Conservation (phyloP, 2,888 invertebrate species). For the Cryptocheilus praepositus region DNA sequence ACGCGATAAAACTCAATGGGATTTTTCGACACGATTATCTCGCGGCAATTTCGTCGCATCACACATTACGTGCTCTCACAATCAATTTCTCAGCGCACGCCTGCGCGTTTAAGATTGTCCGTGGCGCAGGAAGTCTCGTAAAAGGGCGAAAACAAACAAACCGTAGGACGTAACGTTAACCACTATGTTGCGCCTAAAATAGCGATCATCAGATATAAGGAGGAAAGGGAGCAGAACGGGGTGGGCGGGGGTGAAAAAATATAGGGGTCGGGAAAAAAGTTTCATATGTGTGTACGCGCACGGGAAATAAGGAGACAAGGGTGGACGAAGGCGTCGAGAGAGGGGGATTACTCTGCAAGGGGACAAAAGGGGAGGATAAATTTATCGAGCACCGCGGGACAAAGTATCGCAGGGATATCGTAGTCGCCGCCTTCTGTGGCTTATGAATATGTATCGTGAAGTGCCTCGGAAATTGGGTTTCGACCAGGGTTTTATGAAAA, state of each 20-base stretch:
- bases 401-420: slow-evolving; percentile 13
- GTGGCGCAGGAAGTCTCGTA: no score
- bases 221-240: slow-evolving; percentile 7
- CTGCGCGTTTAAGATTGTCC: no score
- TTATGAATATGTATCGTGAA: slow-evolving; percentile 15
- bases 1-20: no score
- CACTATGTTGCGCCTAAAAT: no score
- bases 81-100: no score
- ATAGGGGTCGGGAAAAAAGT: background rate
- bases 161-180: no score
- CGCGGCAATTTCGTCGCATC: no score
- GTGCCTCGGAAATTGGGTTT: background rate
- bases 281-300: no score
- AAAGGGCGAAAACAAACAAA: no score
- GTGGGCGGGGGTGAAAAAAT: background rate
- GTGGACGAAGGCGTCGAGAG: slow-evolving; percentile 4
- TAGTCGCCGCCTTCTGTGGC: background rate
- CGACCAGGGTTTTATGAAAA: no score
- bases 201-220: background rate
- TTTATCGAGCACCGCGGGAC: slow-evolving; percentile 34
- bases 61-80: no score
- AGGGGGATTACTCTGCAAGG: slow-evolving; percentile 9
- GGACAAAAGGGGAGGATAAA: slow-evolving; percentile 31
- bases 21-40: no score
- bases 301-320: background rate